Conservation (phyloP, 2,113 vertebrate genomes). For the Crotophaga sulcirostris region DNA sequence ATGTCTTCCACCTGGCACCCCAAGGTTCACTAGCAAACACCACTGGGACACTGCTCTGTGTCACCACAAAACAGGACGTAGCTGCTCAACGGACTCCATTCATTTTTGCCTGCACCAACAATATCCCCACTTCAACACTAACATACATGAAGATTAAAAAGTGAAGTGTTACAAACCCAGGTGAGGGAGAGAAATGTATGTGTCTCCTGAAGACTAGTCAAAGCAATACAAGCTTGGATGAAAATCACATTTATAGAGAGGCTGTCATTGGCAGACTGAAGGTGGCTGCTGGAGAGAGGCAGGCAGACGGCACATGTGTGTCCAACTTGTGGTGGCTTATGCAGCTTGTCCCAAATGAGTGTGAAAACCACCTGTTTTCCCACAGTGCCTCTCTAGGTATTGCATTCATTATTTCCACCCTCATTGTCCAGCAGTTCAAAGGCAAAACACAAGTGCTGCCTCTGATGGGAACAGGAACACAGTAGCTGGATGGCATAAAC, state of each 20-base stretch:
- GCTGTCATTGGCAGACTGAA: background rate
- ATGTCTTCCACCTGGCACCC: background rate
- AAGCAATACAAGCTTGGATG: background rate
- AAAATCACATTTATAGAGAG: background rate
- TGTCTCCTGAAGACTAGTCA: background rate
- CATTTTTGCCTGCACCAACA: background rate
- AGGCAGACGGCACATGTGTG: background rate
- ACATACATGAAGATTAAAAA: background rate
- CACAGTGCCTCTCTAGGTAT: background rate
- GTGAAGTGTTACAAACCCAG: background rate
- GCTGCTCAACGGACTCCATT: background rate
- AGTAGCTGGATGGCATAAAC: background rate
- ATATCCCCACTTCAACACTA: background rate
- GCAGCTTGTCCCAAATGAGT: background rate
- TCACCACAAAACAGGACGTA: background rate
- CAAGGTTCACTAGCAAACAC: background rate
- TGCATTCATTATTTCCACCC: background rate
- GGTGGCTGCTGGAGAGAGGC: background rate
- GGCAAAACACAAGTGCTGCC: background rate
- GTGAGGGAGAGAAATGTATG: background rate
- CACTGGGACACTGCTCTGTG: rapidly evolving
- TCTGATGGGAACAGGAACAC: background rate
- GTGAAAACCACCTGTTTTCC: background rate
- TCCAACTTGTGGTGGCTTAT: background rate
- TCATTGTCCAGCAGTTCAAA: rapidly evolving